These are phyloP conservation scores for Nasalis larvatus DNA, from an alignment of 2,113 vertebrate genomes.

Conservation along the genomic window DNA sequence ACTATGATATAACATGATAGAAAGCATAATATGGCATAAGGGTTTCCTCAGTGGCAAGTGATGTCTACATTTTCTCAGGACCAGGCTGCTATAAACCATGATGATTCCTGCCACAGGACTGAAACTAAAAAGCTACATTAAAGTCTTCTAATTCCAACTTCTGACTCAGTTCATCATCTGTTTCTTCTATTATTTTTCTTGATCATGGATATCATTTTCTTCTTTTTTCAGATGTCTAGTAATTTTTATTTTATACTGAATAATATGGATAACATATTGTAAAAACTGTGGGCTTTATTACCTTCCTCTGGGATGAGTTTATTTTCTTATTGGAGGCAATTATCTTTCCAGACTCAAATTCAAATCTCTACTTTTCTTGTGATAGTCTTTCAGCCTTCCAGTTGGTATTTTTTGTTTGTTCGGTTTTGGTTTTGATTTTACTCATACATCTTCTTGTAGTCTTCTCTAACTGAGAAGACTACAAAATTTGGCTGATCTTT, in stretches of 20 bases:
- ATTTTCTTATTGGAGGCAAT: neutral
- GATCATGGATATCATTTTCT: neutral
- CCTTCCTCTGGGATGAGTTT: neutral
- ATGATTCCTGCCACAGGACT: neutral
- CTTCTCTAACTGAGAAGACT: neutral
- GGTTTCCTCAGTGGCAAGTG: neutral
- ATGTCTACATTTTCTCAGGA: neutral
- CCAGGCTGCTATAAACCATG: neutral
- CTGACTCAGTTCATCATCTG: neutral
- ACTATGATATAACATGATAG: too few relatives aligned
- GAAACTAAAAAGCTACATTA: neutral
- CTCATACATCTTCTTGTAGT: neutral
- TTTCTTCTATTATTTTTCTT: neutral
- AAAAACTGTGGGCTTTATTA: neutral
- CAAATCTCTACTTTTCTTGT: neutral
- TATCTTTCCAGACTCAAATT: neutral
- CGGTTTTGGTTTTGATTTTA: neutral
- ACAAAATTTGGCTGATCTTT: neutral
- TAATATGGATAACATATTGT: neutral
- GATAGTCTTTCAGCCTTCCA: neutral
- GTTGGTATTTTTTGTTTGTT: neutral
- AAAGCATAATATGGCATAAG: too few relatives aligned
- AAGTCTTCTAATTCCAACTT: neutral
- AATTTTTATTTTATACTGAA: neutral
- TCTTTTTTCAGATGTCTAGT: neutral